Conservation (phyloP, 2,797 vertebrate genomes). For the Hydrocynus forskahlii region DNA sequence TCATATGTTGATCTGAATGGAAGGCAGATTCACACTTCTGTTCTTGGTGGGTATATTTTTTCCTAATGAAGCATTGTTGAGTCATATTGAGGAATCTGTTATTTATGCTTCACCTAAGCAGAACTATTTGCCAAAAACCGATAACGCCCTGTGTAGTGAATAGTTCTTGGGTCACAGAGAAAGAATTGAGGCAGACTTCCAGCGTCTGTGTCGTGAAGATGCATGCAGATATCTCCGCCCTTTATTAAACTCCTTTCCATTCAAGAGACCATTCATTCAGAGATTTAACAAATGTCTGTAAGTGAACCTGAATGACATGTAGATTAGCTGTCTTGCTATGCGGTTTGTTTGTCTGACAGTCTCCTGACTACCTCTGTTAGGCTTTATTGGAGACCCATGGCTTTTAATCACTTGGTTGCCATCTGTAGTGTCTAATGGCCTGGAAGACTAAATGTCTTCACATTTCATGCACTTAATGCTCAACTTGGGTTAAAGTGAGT, state of each 20-base stretch:
- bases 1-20: neutral
- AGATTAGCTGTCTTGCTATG: neutral
- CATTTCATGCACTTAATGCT: neutral
- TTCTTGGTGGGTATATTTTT: neutral
- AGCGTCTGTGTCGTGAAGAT: neutral
- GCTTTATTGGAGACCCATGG: conserved; percentile 21
- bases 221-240: neutral
- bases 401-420: conserved; percentile 10
- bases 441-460: neutral
- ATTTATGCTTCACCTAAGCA: neutral
- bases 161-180: neutral
- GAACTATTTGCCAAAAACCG: neutral
- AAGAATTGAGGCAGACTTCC: neutral
- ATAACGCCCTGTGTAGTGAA: neutral
- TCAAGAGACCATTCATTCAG: neutral
- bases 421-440: neutral
- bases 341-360: neutral
- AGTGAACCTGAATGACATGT: neutral
- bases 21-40: neutral
- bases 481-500: neutral
- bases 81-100: neutral
- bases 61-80: neutral
- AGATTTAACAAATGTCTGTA: neutral
- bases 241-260: neutral
- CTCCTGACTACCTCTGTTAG: neutral